Percentiles rank a stretch among this genome's conserved stretches.
phyloP scores from a whole-genome alignment of 2,113 vertebrate genomes.

The Atrichornis clamosus region DNA sequence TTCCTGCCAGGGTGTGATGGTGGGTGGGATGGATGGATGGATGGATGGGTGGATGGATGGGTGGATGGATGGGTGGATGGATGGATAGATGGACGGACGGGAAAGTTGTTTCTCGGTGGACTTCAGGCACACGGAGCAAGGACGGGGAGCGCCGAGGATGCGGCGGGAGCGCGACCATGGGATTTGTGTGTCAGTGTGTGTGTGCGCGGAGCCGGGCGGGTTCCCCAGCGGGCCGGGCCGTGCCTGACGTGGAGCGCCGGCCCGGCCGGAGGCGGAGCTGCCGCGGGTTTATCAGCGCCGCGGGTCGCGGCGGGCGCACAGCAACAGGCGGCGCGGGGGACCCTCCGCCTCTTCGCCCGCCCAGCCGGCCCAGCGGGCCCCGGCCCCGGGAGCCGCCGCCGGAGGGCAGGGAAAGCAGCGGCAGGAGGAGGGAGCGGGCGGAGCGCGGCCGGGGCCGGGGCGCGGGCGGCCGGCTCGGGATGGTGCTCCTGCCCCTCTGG shows the following conservation, averaged over 20 bases:
- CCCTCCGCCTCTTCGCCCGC: not conserved
- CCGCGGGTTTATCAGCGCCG: not conserved
- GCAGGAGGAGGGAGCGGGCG: not conserved
- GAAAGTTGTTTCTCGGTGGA: not conserved
- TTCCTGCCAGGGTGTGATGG: no score
- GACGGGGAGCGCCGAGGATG: not conserved
- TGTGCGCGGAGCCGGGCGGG: not conserved
- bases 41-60: not conserved
- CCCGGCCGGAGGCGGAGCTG: not conserved
- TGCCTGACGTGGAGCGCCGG: not conserved
- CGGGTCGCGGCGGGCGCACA: not conserved
- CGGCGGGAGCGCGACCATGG: not conserved
- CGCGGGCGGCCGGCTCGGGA: constrained; percentile 66
- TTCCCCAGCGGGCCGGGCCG: not conserved
- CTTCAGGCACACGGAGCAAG: not conserved
- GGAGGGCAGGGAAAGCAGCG: not conserved
- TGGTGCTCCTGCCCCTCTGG: constrained; percentile 85
- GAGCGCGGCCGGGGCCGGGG: not conserved
- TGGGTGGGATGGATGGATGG: not conserved
- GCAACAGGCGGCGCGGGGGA: not conserved
- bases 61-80: not conserved
- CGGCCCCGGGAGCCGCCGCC: not conserved
- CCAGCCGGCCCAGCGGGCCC: not conserved
- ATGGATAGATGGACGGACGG: not conserved
- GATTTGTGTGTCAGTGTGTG: accelerated